Evolutionary conservation across 92 coral and sea anemone genomes (phyloP).

Genomic region (Parazoanthus swiftii): DNA sequence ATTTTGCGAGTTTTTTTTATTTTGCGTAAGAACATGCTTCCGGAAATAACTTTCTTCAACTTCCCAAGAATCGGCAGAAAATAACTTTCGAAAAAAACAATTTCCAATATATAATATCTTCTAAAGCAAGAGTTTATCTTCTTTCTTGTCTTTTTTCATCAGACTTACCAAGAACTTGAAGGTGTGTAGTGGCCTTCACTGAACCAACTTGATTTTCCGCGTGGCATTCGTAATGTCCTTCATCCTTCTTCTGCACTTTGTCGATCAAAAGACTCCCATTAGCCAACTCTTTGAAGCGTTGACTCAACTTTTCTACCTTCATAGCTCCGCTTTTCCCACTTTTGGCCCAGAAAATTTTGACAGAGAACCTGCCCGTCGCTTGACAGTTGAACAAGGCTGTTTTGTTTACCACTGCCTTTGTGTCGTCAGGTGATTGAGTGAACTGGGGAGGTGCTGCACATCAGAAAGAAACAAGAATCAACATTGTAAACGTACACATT

Average conservation of each 20-base stretch:
- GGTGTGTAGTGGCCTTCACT: constrained; percentile 55
- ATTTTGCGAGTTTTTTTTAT: too few relatives aligned
- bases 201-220: constrained; percentile 73
- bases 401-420: constrained; percentile 52
- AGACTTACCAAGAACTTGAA: constrained; percentile 72
- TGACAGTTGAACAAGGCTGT: constrained; percentile 71
- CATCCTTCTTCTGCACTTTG: constrained; percentile 61
- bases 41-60: too few relatives aligned
- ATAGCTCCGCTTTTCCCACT: constrained; percentile 31
- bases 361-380: constrained; percentile 44
- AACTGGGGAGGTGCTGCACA: constrained; percentile 67
- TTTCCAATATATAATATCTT: too few relatives aligned
- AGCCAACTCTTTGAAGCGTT: constrained; percentile 65
- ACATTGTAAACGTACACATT: not conserved
- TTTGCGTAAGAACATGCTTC: too few relatives aligned
- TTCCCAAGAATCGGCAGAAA: too few relatives aligned
- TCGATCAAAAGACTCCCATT: constrained; percentile 69
- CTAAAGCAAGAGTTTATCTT: too few relatives aligned
- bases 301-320: constrained; percentile 55
- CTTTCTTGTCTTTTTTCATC: too few relatives aligned
- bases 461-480: not conserved
- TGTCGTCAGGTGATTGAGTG: constrained; percentile 48
- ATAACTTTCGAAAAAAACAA: too few relatives aligned
- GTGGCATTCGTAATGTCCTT: constrained; percentile 66
- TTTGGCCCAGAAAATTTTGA: constrained; percentile 64